A percentile compares a stretch with the other conserved stretches of the same genome.
phyloP scores from a whole-genome alignment of 2,797 vertebrate genomes.

The Melanotaenia maccullochi region DNA sequence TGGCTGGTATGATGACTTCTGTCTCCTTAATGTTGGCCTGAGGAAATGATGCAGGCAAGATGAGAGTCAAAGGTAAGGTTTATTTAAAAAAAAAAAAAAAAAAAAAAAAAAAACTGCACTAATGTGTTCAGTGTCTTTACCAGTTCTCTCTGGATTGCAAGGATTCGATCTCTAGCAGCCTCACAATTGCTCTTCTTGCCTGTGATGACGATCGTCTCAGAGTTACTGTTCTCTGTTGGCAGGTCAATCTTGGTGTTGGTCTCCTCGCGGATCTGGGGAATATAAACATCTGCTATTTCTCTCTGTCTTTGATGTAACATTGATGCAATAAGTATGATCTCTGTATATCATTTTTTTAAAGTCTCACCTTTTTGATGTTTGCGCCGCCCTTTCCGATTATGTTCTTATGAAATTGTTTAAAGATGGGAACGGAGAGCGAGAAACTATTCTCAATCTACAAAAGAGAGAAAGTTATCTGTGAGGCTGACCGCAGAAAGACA shows the following conservation, averaged over 20 bases:
- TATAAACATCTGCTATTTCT: not conserved
- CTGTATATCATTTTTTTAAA: not conserved
- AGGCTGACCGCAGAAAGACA: not conserved
- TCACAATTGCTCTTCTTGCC: constrained; percentile 87
- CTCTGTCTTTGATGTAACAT: not conserved
- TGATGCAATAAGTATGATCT: not conserved
- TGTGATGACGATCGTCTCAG: constrained; percentile 86
- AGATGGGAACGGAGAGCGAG: constrained; percentile 86
- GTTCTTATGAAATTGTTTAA: constrained; percentile 90
- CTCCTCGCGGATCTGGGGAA: constrained; percentile 84
- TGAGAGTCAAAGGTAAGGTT: not conserved
- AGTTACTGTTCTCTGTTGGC: constrained; percentile 87
- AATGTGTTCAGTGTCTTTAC: constrained; percentile 48
- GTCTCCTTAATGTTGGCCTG: constrained; percentile 87
- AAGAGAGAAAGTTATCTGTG: constrained; percentile 10
- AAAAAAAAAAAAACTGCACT: not conserved
- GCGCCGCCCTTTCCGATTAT: constrained; percentile 87
- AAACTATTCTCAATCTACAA: constrained; percentile 86
- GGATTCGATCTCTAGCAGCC: constrained; percentile 83
- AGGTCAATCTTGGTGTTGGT: constrained; percentile 89
- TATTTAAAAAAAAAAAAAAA: not conserved
- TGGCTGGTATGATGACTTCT: constrained; percentile 85
- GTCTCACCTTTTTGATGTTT: constrained; percentile 87
- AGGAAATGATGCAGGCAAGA: not conserved
- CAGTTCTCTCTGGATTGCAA: constrained; percentile 86